phyloP scores from a whole-genome alignment of 2,797 vertebrate species.

The Silurus aristotelis region DNA sequence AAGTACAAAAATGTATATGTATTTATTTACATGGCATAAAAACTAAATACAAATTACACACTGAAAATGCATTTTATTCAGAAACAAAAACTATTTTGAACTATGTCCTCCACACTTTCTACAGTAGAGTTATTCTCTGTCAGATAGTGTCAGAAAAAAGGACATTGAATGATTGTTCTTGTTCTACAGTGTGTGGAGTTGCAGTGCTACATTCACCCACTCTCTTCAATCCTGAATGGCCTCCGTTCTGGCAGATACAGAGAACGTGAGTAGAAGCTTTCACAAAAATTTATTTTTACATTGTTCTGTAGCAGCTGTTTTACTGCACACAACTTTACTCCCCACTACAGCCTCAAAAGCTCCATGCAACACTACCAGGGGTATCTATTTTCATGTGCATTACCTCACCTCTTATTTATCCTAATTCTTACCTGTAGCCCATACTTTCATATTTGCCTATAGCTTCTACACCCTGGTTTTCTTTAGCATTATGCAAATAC shows the following conservation, averaged over 20 bases:
- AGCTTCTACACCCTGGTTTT: not conserved
- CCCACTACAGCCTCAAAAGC: not conserved
- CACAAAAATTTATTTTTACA: slow-evolving; percentile 27
- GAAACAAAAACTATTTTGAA: slow-evolving; percentile 6
- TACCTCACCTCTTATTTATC: not conserved
- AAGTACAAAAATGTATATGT: too few species aligned
- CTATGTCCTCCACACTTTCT: slow-evolving; percentile 2
- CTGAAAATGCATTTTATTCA: not conserved
- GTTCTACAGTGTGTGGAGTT: slow-evolving; percentile 74
- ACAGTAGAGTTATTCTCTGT: slow-evolving; percentile 19
- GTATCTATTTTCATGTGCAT: not conserved
- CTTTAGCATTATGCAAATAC: not conserved
- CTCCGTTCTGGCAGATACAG: slow-evolving; percentile 80
- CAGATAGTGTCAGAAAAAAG: slow-evolving; percentile 9
- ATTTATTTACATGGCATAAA: not conserved
- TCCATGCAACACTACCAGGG: not conserved
- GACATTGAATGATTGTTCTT: slow-evolving; percentile 44
- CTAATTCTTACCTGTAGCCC: not conserved
- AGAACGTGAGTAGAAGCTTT: slow-evolving; percentile 73
- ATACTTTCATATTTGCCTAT: not conserved
- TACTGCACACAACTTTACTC: not conserved
- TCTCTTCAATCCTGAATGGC: slow-evolving; percentile 79
- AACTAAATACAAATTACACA: not conserved
- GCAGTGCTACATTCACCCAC: slow-evolving; percentile 80
- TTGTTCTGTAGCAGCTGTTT: not conserved